Conservation (phyloP, 53 echinoderm and acorn worm species). For the Astropecten irregularis region DNA sequence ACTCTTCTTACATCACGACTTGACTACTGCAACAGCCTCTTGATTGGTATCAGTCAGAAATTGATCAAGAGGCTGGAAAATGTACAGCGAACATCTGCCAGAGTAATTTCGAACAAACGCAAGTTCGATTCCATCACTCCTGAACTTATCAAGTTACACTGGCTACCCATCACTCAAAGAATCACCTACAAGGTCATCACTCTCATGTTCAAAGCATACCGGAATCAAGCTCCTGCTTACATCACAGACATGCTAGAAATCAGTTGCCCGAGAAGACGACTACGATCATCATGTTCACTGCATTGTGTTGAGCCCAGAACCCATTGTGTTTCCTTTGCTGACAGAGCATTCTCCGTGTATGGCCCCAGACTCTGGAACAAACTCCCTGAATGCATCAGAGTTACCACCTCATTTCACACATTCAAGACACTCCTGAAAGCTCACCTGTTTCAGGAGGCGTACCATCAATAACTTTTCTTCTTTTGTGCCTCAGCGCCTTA, state of each 20-base stretch:
- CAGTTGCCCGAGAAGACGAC: neutral
- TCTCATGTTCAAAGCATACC: constrained; percentile 22
- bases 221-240: constrained; percentile 29
- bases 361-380: too few relatives aligned
- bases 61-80: constrained; percentile 5
- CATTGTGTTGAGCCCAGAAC: neutral
- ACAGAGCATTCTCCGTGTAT: too few relatives aligned
- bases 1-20: constrained; percentile 32
- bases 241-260: neutral
- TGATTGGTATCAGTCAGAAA: constrained; percentile 27
- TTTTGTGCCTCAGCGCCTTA: too few relatives aligned
- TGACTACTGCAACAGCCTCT: constrained; percentile 30
- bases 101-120: neutral
- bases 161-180: constrained; percentile 2
- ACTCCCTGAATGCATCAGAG: too few relatives aligned
- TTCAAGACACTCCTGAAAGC: too few relatives aligned
- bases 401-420: too few relatives aligned
- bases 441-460: too few relatives aligned
- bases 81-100: constrained; percentile 5
- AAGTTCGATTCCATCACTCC: constrained; percentile 4
- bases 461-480: too few relatives aligned
- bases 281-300: neutral
- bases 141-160: neutral
- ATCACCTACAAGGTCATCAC: neutral
- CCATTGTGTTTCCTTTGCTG: neutral